Evolutionary conservation across 64 coral and sea anemone genomes (phyloP).

Genomic region (Orbicella faveolata): DNA sequence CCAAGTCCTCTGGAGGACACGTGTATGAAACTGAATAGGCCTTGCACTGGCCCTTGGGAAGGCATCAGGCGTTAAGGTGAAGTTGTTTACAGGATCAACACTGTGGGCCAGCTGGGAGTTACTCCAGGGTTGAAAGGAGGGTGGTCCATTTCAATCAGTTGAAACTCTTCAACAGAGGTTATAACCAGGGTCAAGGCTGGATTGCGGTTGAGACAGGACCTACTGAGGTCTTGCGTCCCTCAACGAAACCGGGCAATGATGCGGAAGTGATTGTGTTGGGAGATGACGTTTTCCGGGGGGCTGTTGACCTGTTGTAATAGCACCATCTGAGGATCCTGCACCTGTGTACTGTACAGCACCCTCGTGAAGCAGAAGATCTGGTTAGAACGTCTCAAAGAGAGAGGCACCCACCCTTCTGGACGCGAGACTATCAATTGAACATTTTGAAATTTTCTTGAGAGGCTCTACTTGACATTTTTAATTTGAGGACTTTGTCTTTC

Average conservation of each 20-base stretch:
- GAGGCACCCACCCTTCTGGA: no score
- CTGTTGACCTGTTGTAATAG: no score
- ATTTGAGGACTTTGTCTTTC: no score
- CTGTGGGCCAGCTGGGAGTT: constrained; percentile 14
- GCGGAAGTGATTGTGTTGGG: neutral
- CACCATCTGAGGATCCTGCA: no score
- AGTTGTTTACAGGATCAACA: constrained; percentile 48
- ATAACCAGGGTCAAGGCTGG: neutral
- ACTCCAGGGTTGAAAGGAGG: constrained; percentile 15
- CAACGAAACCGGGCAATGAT: neutral
- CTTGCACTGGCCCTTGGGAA: constrained; percentile 56
- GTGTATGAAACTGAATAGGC: constrained; percentile 66
- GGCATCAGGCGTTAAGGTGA: constrained; percentile 41
- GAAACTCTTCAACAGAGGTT: neutral
- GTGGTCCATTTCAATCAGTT: constrained; percentile 52
- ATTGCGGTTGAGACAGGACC: neutral
- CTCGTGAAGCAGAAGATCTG: no score
- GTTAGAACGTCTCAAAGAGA: no score
- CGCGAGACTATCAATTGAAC: no score
- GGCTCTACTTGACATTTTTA: no score
- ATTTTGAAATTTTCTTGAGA: no score
- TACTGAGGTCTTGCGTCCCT: neutral
- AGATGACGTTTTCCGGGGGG: neutral
- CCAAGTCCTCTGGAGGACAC: constrained; percentile 53
- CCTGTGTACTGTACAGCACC: no score